Percentiles rank a stretch among this genome's conserved stretches.
Conservation (phyloP, 2,113 vertebrate species). For the Vimba vimba region DNA sequence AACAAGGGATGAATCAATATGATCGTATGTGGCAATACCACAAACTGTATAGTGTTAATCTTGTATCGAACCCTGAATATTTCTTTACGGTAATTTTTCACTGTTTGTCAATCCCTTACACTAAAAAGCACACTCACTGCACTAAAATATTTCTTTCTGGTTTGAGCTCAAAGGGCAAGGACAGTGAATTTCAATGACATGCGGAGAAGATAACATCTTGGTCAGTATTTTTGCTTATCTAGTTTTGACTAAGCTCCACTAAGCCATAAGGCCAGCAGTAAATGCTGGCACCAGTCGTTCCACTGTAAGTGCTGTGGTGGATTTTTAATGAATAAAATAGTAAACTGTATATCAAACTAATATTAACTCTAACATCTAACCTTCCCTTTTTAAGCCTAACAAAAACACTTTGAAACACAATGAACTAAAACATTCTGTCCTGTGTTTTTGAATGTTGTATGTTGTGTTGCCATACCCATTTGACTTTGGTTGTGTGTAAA, state of each 20-base stretch:
- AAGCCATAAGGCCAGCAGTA: slow-evolving; percentile 44
- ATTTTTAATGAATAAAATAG: too few relatives aligned
- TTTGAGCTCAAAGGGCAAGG: background rate
- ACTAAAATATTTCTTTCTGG: background rate
- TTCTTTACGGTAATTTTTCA: background rate
- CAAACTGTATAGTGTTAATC: background rate
- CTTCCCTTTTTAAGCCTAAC: too few relatives aligned
- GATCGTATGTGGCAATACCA: background rate
- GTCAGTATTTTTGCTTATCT: slow-evolving; percentile 44
- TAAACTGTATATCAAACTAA: too few relatives aligned
- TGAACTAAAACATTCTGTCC: too few relatives aligned
- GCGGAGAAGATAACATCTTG: slow-evolving; percentile 27
- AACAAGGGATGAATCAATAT: too few relatives aligned
- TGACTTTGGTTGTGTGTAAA: too few relatives aligned
- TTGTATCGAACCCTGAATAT: background rate
- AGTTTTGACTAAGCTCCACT: slow-evolving; percentile 34
- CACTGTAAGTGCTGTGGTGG: background rate
- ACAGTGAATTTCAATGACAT: slow-evolving; percentile 15
- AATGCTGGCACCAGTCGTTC: background rate
- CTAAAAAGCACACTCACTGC: background rate
- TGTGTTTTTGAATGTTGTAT: too few relatives aligned
- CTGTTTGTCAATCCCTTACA: background rate
- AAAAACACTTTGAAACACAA: too few relatives aligned
- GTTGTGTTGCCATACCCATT: too few relatives aligned
- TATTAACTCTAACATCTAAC: too few relatives aligned